phyloP scores from a whole-genome alignment of 30 jellyfish, hydroid and myxozoan species.

The Aurelia sp. region DNA sequence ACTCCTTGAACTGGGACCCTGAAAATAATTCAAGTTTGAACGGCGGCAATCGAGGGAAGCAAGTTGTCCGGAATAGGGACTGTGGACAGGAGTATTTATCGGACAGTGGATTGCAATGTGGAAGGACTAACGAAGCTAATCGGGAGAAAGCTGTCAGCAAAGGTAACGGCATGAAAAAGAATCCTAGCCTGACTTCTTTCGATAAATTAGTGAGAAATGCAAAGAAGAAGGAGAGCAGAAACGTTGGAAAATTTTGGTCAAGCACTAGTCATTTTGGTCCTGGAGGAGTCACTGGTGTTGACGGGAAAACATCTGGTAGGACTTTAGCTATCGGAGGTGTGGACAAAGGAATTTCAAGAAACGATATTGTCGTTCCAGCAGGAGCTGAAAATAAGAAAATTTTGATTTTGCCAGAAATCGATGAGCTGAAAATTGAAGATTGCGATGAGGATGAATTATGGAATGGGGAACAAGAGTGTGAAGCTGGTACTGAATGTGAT shows the following conservation, averaged over 20 bases:
- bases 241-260: constrained; percentile 6
- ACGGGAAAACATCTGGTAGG: neutral
- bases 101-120: no score
- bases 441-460: constrained; percentile 66
- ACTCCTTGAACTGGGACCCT: no score
- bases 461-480: constrained; percentile 75
- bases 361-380: neutral
- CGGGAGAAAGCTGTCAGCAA: no score
- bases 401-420: constrained; percentile 66
- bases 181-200: constrained; percentile 56
- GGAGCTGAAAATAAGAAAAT: constrained; percentile 21
- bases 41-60: no score
- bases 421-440: constrained; percentile 70
- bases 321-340: neutral
- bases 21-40: no score
- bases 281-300: neutral
- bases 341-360: neutral
- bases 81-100: no score
- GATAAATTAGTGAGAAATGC: constrained; percentile 39
- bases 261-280: neutral
- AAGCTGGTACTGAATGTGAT: constrained; percentile 62
- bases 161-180: neutral
- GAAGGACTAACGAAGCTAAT: no score
- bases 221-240: constrained; percentile 29
- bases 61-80: no score